phyloP scores from a whole-genome alignment of 2,113 vertebrate genomes.

The Rhea americana region DNA sequence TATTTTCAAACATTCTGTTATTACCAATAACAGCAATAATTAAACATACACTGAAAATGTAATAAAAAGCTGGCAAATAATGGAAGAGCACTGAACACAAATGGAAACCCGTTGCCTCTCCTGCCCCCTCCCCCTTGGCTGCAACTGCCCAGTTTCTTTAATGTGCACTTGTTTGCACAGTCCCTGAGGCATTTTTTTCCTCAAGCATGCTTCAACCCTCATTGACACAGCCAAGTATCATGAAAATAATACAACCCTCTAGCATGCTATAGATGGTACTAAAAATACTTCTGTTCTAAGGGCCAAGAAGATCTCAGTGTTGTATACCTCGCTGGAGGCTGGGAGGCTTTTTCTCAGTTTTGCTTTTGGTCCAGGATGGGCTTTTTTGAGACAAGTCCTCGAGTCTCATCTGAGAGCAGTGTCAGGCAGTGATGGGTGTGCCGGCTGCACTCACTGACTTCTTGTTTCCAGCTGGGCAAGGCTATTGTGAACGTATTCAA shows the following conservation, averaged over 20 bases:
- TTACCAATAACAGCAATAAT: slow-evolving; percentile 66
- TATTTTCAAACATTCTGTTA: slow-evolving; percentile 71
- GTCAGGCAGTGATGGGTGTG: slow-evolving; percentile 74
- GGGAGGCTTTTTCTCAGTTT: background rate
- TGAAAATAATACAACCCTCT: background rate
- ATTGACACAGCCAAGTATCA: background rate
- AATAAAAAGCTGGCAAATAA: slow-evolving; percentile 22
- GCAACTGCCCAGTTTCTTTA: slow-evolving; percentile 38
- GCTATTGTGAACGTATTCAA: slow-evolving; percentile 80
- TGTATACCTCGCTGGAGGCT: slow-evolving; percentile 41
- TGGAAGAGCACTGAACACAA: background rate
- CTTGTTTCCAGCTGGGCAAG: slow-evolving; percentile 77
- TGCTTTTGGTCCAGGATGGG: background rate
- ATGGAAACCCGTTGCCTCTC: background rate
- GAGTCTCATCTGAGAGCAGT: slow-evolving; percentile 67
- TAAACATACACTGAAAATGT: slow-evolving; percentile 73
- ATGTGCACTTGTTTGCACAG: slow-evolving; percentile 18
- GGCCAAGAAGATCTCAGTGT: background rate
- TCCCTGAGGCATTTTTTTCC: background rate
- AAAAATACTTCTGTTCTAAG: background rate
- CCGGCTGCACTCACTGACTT: slow-evolving; percentile 77
- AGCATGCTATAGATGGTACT: background rate
- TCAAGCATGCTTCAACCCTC: background rate
- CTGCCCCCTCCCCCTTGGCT: background rate
- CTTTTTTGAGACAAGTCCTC: slow-evolving; percentile 62